Evolutionary conservation across 2,797 vertebrate species (phyloP), one percentile per base, ranked within the genome.

Genomic region (Xerus rutilus): DNA sequence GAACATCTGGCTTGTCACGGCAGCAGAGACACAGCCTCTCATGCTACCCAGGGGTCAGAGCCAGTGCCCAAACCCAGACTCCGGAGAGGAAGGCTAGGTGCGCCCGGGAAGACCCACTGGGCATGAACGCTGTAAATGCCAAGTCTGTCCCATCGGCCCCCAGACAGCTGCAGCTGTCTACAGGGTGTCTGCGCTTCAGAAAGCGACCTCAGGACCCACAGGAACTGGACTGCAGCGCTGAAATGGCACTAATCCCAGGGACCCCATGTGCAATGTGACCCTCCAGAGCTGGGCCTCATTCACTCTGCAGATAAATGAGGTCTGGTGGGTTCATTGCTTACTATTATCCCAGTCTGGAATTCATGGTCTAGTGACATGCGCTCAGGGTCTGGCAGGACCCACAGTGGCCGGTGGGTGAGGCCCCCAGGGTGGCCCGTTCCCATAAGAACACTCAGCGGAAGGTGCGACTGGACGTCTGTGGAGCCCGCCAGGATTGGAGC

Each of bases 101-200:
- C 25, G 10, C 11, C 5, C 9, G 25, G 28, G n/a, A 21, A 20
- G 52, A 13, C 77, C 52, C 12, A n/a, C 77, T 35, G 35, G 2
- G 0, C 6, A 1, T 0, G 3, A 7, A 52, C 30, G 14, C 3
- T 21, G 35, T 14, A 7, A 13, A 39, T 4, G 49, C 9, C n/a
- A 57, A 11, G 28, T 20, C 62, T 15, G 25, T 15, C n/a, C 45
- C 23, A 1, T 12, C 14, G 10, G 35, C 25, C 6, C 0, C 74
- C 47, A 11, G 5, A 6, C 8, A 28, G 72, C 25, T 15, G 35
- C 18, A 0, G 25, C 39, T 20, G 0, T 15, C 30, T 9, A 20
- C 64, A 13, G 25, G 43, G 73, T 3, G 45, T 32, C 45, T 54
- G 62, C 0, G 6, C 82, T 12, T 20, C 7, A n/a, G 85, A 10